A percentile compares a stretch with the other conserved stretches of the same genome.
phyloP scores from a whole-genome alignment of 2,113 vertebrate species.

The Prinia subflava region DNA sequence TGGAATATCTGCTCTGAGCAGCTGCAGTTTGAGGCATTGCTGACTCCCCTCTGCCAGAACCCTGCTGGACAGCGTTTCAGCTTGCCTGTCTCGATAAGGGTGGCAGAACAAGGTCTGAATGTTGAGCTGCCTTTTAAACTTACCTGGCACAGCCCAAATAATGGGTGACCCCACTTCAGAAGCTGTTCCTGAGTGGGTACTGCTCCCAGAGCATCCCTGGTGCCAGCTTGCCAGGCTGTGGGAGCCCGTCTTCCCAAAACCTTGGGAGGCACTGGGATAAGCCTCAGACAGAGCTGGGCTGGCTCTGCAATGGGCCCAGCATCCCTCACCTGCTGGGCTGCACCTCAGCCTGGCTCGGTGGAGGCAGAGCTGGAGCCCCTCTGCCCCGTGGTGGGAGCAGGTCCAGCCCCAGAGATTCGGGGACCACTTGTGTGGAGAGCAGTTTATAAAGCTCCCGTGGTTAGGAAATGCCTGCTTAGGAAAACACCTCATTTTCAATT shows the following conservation, averaged over 20 bases:
- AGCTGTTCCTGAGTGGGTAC: not conserved
- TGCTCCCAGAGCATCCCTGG: not conserved
- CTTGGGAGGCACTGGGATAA: not conserved
- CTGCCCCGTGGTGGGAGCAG: not conserved
- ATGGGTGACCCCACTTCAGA: accelerated
- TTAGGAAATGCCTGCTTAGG: not conserved
- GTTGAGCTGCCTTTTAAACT: not conserved
- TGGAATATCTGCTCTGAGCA: not conserved
- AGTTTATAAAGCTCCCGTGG: accelerated
- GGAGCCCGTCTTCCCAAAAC: not conserved
- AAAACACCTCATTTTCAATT: not conserved
- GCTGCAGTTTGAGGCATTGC: not conserved
- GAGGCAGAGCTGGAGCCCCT: not conserved
- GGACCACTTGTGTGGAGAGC: not conserved
- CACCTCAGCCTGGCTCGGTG: accelerated
- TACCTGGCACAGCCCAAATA: accelerated
- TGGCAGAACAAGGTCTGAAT: not conserved
- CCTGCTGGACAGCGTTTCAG: accelerated
- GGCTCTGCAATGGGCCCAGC: accelerated
- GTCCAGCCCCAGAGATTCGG: not conserved
- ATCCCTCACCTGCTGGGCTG: accelerated
- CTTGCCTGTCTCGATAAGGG: accelerated
- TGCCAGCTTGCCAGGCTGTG: not conserved
- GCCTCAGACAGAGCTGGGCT: accelerated
- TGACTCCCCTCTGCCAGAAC: accelerated